Conservation (phyloP, 2,888 invertebrate species). For the Sphinx pinastri region DNA sequence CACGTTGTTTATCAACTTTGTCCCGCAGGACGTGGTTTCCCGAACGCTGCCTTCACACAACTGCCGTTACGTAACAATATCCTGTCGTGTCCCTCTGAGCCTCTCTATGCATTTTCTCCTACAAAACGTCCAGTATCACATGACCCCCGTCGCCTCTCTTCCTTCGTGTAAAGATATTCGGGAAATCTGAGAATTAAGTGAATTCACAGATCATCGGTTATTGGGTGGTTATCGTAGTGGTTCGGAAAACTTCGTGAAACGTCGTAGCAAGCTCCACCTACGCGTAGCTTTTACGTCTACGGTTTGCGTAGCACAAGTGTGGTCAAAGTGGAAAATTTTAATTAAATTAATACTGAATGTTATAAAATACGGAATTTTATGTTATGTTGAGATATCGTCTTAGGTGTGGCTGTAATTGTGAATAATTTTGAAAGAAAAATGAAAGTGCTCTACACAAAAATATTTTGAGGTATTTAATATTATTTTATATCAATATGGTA, state of each 20-base stretch:
- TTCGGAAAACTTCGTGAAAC: conserved; percentile 65
- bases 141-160: conserved; percentile 49
- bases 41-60: conserved; percentile 60
- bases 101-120: conserved; percentile 63
- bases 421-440: too few species aligned
- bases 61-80: conserved; percentile 79
- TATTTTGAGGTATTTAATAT: too few species aligned
- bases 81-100: conserved; percentile 70
- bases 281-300: conserved; percentile 52
- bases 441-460: too few species aligned
- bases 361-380: too few species aligned
- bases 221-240: conserved; percentile 55
- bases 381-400: too few species aligned
- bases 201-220: conserved; percentile 42
- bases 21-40: conserved; percentile 57
- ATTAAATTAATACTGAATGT: too few species aligned
- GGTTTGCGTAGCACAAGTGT: conserved; percentile 40
- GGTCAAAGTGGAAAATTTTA: conserved; percentile 23
- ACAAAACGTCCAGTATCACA: conserved; percentile 42
- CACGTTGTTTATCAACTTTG: conserved; percentile 76
- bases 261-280: conserved; percentile 65
- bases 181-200: neutral
- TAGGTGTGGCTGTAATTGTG: too few species aligned
- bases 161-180: neutral
- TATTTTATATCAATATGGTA: too few species aligned